Evolutionary conservation across 2,113 vertebrate genomes (phyloP), one percentile per base, ranked within the genome.

Genomic region (Bos javanicus): DNA sequence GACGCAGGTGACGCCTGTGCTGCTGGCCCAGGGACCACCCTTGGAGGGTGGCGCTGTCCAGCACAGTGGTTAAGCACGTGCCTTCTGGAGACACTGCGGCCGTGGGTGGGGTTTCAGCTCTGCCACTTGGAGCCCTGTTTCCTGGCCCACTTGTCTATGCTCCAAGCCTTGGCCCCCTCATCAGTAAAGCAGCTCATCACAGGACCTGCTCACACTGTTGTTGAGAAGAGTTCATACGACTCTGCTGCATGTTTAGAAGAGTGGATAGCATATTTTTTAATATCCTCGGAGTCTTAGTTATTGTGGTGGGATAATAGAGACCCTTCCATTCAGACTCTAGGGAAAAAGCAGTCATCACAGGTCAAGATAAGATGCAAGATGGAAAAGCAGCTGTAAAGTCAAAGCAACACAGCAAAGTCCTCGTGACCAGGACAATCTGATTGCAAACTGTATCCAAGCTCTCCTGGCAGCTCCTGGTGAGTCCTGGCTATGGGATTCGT

Each of bases 1-100:
- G 36, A n/a, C 10, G 5, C 33, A n/a, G 15, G 14, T 7, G 5
- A 10, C 1, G 7, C 3, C n/a, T 1, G 5, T 2, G 7, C 26
- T 30, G 39, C 5, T 52, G 59, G 13, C 25, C 7, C 36, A 26
- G 3, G 17, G 5, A 26, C 13, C 5, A 6, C 23, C 82, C 12
- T 25, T 30, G 13, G 78, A 60, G 10, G 36, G 71, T 1, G 1
- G 7, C 12, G 0, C 30, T 52, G 1, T 6, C 2, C 4, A 46
- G 7, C 28, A 30, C 3, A 15, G 23, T 0, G 0, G 23, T 17
- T 12, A 64, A 67, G 30, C 17, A 15, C 21, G 1, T 0, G 26
- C 1, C 2, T 43, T 62, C 71, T n/a, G 30, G 39, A 83, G 17
- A 64, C 6, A 48, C 0, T 54, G 76, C 12, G 5, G 2, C 28